These are phyloP conservation scores for Hydrozoanthus tunicans DNA, from an alignment of 64 coral and sea anemone genomes.

Conservation along the genomic window DNA sequence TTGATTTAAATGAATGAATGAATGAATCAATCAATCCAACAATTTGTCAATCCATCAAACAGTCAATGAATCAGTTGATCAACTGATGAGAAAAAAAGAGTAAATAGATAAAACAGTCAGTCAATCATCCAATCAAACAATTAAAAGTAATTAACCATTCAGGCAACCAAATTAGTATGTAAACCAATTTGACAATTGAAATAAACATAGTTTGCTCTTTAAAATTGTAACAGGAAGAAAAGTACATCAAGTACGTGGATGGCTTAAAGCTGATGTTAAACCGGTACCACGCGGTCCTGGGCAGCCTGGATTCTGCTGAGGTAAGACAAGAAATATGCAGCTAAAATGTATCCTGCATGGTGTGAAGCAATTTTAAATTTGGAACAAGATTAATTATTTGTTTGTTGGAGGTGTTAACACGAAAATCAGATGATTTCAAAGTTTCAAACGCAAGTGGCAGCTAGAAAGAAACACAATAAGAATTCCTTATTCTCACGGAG, in stretches of 20 bases:
- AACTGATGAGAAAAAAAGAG: no score
- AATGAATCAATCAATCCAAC: background rate
- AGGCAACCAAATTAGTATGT: no score
- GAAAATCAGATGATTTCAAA: no score
- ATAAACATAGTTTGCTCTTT: background rate
- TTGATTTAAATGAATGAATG: background rate
- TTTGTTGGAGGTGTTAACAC: background rate
- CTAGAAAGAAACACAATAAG: no score
- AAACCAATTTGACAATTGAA: background rate
- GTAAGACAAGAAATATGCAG: constrained; percentile 4
- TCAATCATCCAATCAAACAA: no score
- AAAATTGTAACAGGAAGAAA: constrained; percentile 71
- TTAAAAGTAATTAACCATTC: no score
- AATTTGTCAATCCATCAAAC: background rate
- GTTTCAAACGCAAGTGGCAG: no score
- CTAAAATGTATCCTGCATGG: background rate
- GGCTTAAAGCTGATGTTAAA: constrained; percentile 93
- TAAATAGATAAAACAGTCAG: no score
- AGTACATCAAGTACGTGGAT: constrained; percentile 96
- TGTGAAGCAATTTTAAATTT: no score
- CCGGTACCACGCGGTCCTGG: constrained; percentile 85
- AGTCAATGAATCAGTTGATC: no score
- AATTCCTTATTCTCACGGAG: no score
- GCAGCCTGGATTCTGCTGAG: constrained; percentile 90
- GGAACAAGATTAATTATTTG: background rate